Evolutionary conservation across 2,888 invertebrate genomes (phyloP), one percentile per base, ranked within the genome.

Genomic region (Azorinus chamasolen): DNA sequence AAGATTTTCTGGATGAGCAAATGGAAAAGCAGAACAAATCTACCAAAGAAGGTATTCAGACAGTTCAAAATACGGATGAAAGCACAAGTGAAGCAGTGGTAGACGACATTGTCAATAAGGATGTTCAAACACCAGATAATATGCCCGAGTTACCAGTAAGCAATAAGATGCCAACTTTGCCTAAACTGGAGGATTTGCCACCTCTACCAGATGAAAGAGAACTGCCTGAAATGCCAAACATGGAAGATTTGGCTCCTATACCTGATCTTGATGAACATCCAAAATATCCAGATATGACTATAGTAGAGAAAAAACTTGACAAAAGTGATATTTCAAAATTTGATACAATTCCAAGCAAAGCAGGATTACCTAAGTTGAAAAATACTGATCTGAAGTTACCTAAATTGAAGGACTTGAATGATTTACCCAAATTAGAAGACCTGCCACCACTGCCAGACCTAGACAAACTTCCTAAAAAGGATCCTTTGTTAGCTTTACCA

Each of bases 171-270:
- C 62, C 64, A 16, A 20, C 63, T 1, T 54, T 79, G 24, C 68
- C 79, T 24, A 59, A 71, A 45, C n/a, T 66, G 8, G 45, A 62
- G n/a, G 55, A 59, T 37, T 50, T 75, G 37, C 72, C 68, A 24
- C 66, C 57, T 5, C 12, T 43, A 16, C 43, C 51, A 12, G 46
- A 54, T n/a, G 45, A 24, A 24, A 27, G 41, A 6, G 41, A 53
- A 25, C 5, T 41, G 20, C 53, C 59, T 20, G 27, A 41, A 32
- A 20, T 59, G 16, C 58, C 59, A 53, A 39, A 69, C 25, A 54
- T 27, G 5, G 32, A 62, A 25, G 27, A 54, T 1, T n/a, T 53
- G 14, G n/a, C 54, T 22, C 46, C 59, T 24, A 53, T 70, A 27
- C 66, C 71, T 12, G 14, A 20, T 51, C 51, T 51, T 24, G 18